Base-by-base conservation (phyloP, 2,797 vertebrate species). In the Lithobates sylvaticus region DNA sequence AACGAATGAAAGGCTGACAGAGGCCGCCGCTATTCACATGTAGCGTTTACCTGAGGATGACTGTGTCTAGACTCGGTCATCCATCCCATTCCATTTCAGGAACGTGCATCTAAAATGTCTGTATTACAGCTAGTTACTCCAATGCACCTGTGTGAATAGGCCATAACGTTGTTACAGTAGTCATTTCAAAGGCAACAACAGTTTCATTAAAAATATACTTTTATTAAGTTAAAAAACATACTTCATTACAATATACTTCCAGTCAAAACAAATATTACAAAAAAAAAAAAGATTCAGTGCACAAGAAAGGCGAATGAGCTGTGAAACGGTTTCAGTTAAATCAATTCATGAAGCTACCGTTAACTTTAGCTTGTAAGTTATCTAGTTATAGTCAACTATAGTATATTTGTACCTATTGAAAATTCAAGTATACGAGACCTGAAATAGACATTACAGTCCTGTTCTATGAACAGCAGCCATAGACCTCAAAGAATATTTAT, bases 191-290 rank as follows among this genome's bases (percentile, higher is more conserved):
- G 50, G 50, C 16, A 54, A 2, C 13, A 18, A 16, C 15, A 16
- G 18, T 54, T 54, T 65, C 61, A 50, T 89, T 91, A 83, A 93
- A 92, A 94, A 95, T 94, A 94, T 89, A 90, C 91, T 32, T 70
- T 88, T 84, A 89, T 90, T 93, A 92, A 91, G 64, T 92, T 93
- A 93, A 90, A 92, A 89, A 92, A 75, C 61, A 42, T 68, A 79
- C 72, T 58, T 75, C 54, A 44, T 80, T 75, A 85, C 8, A 67
- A 79, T 54, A 85, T 73, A 39, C 21, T 69, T 68, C 26, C n/a
- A 42, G 16, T 27, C 16, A 75, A 78, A 54, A 68, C n/a, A 50
- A 80, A 26, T 27, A 26, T 47, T 27, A 47, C 39, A n/a, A 47
- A 71, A 44, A 65, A n/a, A 18, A 54, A 54, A 42, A 32, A 81